Evolutionary conservation across 1,140 invertebrate genomes (phyloP).

Genomic region (Cheumatopsyche charites): DNA sequence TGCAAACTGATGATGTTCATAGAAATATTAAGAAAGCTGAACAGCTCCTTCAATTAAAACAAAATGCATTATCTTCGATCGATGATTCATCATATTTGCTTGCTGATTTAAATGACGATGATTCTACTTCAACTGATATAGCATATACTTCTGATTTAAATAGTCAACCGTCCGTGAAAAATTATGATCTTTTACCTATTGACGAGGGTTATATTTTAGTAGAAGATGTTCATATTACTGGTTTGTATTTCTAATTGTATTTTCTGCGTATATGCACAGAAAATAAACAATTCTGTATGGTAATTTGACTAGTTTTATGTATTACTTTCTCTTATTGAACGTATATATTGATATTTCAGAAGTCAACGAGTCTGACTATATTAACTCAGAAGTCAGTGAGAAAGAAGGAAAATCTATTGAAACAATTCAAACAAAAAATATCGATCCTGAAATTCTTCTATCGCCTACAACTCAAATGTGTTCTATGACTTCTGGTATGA

Average conservation of each 20-base stretch:
- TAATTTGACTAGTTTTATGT: background rate
- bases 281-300: background rate
- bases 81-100: background rate
- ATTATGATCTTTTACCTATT: conserved; percentile 54
- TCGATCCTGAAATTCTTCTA: conserved; percentile 53
- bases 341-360: conserved; percentile 32
- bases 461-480: conserved; percentile 52
- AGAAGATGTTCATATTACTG: conserved; percentile 51
- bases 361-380: conserved; percentile 52
- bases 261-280: background rate
- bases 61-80: background rate
- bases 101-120: background rate
- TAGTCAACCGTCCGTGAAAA: background rate
- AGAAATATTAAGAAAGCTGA: conserved; percentile 18
- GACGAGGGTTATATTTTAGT: conserved; percentile 58
- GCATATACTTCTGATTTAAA: background rate
- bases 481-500: conserved; percentile 38
- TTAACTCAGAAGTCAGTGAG: conserved; percentile 56
- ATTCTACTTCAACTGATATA: background rate
- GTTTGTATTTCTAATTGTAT: conserved; percentile 41
- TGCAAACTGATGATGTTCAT: background rate
- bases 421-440: conserved; percentile 57
- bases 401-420: conserved; percentile 56
- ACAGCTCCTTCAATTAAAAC: background rate
- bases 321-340: background rate